Base-by-base conservation (phyloP, 2,888 invertebrate species). In the Cerastis rubricosa region DNA sequence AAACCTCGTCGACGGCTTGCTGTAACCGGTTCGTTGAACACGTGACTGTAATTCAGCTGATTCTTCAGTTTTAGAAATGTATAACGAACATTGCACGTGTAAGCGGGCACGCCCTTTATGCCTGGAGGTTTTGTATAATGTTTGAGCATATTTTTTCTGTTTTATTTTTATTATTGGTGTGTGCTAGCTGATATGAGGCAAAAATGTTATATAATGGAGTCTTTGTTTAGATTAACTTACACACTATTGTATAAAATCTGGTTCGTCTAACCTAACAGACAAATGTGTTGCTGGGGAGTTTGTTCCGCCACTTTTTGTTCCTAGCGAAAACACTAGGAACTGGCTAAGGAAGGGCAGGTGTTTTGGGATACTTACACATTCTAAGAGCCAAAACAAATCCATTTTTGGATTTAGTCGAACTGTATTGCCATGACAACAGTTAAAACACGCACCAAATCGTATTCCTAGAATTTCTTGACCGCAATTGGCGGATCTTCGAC, bases 21-120 rank as follows among this genome's bases (percentile, higher is more conserved):
- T 64, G 45, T 29, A 65, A 66, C n/a, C 71, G 85, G 88, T 87
- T 89, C 89, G 86, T 88, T 88, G 84, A 80, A 75, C 85, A 86
- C 86, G 75, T 78, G 84, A 69, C 67, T 84, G 74, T 77, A 75
- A 77, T 74, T 77, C 51, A 72, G 64, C 78, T 74, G 74, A 80
- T 72, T 76, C 71, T 64, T 73, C 71, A 66, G 61, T 77, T 72
- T 64, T 59, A 25, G 25, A 25, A 2, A 57, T 2, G 57, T 25
- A 25, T 25, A 57, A 3, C 57, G 14, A 57, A 57, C 14, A 25
- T 25, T 17, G 14, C 57, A 57, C 25, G 25, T 57, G 57, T 57
- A 57, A 25, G 8, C 8, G 17, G 14, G 57, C 2, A 25, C 0
- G 17, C 57, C 57, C 17, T 57, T 57, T 14, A 25, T 7, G 57